Evolutionary conservation across 2,797 vertebrate species (phyloP).

Genomic region (Aythya fuligula): DNA sequence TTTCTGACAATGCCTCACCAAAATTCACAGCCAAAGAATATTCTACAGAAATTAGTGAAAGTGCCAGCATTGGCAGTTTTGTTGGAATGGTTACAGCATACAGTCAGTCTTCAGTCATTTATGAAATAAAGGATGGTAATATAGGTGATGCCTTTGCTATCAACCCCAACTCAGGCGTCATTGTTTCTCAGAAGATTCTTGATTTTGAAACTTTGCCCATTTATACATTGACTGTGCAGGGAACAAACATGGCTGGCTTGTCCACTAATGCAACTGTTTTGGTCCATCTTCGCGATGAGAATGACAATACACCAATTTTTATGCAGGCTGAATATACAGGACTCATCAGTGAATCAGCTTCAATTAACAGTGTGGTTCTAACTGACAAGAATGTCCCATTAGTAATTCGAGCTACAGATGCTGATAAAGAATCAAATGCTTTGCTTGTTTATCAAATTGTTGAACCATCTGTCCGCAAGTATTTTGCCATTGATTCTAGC

Average conservation of each 20-base stretch:
- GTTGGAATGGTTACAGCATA: conserved; percentile 87
- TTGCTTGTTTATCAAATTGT: conserved; percentile 96
- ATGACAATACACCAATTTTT: conserved; percentile 93
- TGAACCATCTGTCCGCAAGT: conserved; percentile 91
- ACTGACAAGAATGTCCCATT: conserved; percentile 89
- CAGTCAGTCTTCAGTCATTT: conserved; percentile 94
- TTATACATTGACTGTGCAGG: conserved; percentile 90
- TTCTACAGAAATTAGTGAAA: conserved; percentile 91
- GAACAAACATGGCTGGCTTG: conserved; percentile 95
- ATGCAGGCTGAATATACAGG: conserved; percentile 88
- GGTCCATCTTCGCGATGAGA: conserved; percentile 93
- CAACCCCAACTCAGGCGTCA: conserved; percentile 95
- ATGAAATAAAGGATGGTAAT: conserved; percentile 95
- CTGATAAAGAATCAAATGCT: conserved; percentile 90
- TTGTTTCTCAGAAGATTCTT: conserved; percentile 87
- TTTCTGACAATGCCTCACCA: conserved; percentile 94
- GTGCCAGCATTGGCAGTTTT: conserved; percentile 84
- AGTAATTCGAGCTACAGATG: conserved; percentile 91
- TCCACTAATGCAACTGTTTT: conserved; percentile 87
- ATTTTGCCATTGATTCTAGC: conserved; percentile 95
- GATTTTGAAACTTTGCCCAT: conserved; percentile 89
- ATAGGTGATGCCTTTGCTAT: conserved; percentile 86
- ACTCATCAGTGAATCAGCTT: conserved; percentile 91
- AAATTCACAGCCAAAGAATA: conserved; percentile 91
- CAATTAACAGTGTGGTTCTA: conserved; percentile 90